Base-by-base conservation (phyloP, 1,140 invertebrate species). In the Ips typographus region DNA sequence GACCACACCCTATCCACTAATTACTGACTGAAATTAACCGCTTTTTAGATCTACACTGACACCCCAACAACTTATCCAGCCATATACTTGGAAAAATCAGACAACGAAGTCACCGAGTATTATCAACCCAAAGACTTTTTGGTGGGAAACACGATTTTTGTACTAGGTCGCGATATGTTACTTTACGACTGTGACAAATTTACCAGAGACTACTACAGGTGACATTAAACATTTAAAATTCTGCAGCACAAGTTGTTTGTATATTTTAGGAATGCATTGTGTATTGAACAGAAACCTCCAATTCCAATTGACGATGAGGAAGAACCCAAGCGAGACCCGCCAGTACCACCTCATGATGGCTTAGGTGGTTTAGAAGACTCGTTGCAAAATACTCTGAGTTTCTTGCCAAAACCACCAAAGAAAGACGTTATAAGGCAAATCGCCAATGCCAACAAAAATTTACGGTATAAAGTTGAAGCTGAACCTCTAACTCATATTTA, bases 181-280 rank as follows among this genome's bases (percentile, higher is more conserved):
- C 79, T 96, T 2, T 90, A 87, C 70, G 91, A 94, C 77, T 93
- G 91, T 75, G 93, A 94, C 76, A 74, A 83, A 4, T 93, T 91
- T 76, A 95, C 93, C 0, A 86, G 92, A 76, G 87, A 86, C 66
- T 95, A 91, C 78, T 82, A 74, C 59, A 76, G 72, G 72, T 65
- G 59, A 53, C 44, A 39, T 5, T 3, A 40, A 49, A 58, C 2
- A 49, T 22, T 4, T 8, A 40, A 60, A 49, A 47, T 40, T n/a
- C 36, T 49, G 7, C 2, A 22, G 22, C 22, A 22, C 22, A 22
- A 8, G 22, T 43, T 64, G 52, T 40, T 41, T 22, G 22, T 41
- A 8, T 2, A 59, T 59, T 59, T n/a, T 8, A 70, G 64, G 39
- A 66, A 65, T 39, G 76, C 78, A 4, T 53, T 81, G 4, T 76